A percentile compares a stretch with the other conserved stretches of the same genome.
Conservation (phyloP, 2,888 invertebrate genomes). For the Gonocerus acuteangulatus region DNA sequence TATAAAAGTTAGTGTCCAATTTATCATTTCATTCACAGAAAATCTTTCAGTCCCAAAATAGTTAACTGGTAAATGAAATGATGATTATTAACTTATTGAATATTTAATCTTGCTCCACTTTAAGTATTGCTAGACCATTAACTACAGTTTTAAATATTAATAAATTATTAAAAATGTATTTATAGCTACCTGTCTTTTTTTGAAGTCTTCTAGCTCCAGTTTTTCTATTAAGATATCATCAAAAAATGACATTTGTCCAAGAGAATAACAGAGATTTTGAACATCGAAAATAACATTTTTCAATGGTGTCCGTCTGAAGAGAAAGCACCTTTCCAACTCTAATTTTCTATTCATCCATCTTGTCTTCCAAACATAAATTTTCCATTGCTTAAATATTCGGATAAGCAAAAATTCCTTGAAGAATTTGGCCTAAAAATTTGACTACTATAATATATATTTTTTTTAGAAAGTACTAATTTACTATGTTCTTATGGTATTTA, state of each 20-base stretch:
- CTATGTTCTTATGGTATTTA: too few relatives aligned
- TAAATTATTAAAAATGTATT: too few relatives aligned
- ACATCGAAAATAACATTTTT: constrained; percentile 64
- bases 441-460: too few relatives aligned
- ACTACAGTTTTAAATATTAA: too few relatives aligned
- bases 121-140: too few relatives aligned
- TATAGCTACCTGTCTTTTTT: constrained; percentile 55
- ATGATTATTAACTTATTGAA: too few relatives aligned
- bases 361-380: neutral
- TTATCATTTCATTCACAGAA: too few relatives aligned
- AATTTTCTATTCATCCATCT: neutral
- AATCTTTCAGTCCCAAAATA: too few relatives aligned
- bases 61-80: too few relatives aligned
- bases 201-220: constrained; percentile 58
- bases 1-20: too few relatives aligned
- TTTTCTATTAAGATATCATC: constrained; percentile 50
- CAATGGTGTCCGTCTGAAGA: constrained; percentile 45
- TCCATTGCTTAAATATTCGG: constrained; percentile 6
- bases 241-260: constrained; percentile 56
- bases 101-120: too few relatives aligned
- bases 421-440: constrained; percentile 15
- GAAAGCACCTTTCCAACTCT: neutral
- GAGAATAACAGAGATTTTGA: constrained; percentile 57
- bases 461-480: too few relatives aligned
- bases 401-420: constrained; percentile 3